Base-by-base conservation (phyloP, 2,797 vertebrate genomes). In the Oreortyx pictus region DNA sequence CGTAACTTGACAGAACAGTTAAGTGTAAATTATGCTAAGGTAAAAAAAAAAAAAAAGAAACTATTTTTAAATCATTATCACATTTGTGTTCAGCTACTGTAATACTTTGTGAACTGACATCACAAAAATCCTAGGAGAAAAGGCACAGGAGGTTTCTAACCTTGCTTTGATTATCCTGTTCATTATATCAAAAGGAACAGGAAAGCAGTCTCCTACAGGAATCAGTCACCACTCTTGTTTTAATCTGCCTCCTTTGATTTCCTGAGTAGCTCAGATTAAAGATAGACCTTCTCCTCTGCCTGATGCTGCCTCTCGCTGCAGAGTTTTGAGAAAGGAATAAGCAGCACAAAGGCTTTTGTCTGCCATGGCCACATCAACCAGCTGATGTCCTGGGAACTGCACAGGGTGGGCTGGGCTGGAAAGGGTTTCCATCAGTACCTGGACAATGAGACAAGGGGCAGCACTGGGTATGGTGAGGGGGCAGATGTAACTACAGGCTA, bases 131-230 rank as follows among this genome's bases (percentile, higher is more conserved):
- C 72, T 86, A 22, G 6, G 81, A 91, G 95, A 94, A 94, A 97
- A 81, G 71, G 89, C 93, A 79, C 89, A 57, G 20, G 1, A 4
- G 86, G 92, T 80, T 95, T 89, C 39, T 81, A 95, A 96, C 94
- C 89, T 94, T 74, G 50, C 97, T 98, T 97, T 98, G 97, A 98
- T 97, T 97, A 95, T 96, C 90, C 78, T 79, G 87, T 92, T 97
- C 96, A 73, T 97, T 95, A 65, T 82, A 97, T 95, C 96, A 97
- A 97, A 97, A 90, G 80, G 93, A 96, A 93, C 79, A 92, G 92
- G 92, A 94, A 96, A 97, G 85, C 1, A 74, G 93, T 95, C 94
- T 97, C 96, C 96, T 89, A 80, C 59, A 8, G 94, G 96, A 97
- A 96, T 97, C 95, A 97, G 95, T 96, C 91, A 61, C 88, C 22